Percentiles rank a stretch among this genome's conserved stretches.
These are phyloP conservation scores for Leucosticte australis DNA, from an alignment of 2,113 vertebrate species.

Conservation along the genomic window DNA sequence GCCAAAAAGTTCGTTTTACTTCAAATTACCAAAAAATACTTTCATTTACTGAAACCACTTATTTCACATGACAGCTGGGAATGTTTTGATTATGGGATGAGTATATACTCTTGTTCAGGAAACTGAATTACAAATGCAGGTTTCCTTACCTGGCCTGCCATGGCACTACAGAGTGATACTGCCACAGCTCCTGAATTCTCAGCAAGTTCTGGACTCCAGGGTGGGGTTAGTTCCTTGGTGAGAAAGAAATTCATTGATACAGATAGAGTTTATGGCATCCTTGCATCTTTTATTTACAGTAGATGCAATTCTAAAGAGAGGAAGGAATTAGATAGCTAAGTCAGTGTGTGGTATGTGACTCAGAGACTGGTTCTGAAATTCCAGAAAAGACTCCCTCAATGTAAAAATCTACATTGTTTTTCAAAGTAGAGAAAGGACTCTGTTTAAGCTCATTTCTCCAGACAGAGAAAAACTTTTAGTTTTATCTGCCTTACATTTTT, in stretches of 20 bases:
- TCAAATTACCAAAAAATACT: background rate
- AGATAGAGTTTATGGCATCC: background rate
- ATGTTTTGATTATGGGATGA: background rate
- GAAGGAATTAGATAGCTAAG: background rate
- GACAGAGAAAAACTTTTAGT: background rate
- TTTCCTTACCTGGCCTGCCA: constrained; percentile 43
- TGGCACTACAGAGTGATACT: constrained; percentile 21
- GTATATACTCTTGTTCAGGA: background rate
- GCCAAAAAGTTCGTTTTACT: background rate
- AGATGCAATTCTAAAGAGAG: constrained; percentile 17
- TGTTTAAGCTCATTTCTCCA: background rate
- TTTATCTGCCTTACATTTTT: background rate
- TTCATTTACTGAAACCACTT: background rate
- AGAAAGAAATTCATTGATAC: constrained; percentile 24
- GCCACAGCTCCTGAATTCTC: constrained; percentile 41
- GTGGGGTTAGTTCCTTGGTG: constrained; percentile 11
- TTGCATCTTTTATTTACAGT: background rate
- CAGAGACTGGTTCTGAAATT: background rate
- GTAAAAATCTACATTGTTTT: background rate
- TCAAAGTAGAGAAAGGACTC: background rate
- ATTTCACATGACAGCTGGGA: background rate
- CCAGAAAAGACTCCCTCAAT: background rate
- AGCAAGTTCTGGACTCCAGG: constrained; percentile 3
- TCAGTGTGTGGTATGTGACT: background rate
- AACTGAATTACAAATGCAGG: background rate